Evolutionary conservation across 53 echinoderm and acorn worm species (phyloP).

Genomic region (Mesocentrotus franciscanus): DNA sequence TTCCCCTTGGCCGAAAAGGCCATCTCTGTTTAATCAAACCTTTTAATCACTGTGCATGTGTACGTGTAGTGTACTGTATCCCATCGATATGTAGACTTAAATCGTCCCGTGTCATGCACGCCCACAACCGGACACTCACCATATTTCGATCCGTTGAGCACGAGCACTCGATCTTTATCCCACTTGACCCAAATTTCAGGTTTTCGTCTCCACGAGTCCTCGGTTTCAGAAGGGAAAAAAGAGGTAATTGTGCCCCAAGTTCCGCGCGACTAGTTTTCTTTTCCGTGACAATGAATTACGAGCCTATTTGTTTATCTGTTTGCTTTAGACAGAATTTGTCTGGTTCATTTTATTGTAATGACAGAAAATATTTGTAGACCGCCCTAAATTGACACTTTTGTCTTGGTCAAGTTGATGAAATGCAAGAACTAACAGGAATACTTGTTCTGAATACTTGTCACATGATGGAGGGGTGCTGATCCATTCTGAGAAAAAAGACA

Average conservation of each 20-base stretch:
- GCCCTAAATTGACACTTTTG: too few relatives aligned
- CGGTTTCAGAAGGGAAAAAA: background rate
- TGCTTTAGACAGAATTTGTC: too few relatives aligned
- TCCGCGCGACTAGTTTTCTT: background rate
- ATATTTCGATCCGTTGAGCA: background rate
- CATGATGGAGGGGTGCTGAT: too few relatives aligned
- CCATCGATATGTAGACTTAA: background rate
- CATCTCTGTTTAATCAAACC: slow-evolving; percentile 3
- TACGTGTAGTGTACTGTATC: too few relatives aligned
- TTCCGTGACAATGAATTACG: background rate
- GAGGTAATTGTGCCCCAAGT: background rate
- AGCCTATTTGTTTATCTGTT: background rate
- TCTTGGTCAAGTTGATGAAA: too few relatives aligned
- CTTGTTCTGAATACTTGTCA: too few relatives aligned
- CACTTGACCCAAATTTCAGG: slow-evolving; percentile 41
- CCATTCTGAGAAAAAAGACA: too few relatives aligned
- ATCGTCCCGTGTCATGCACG: background rate
- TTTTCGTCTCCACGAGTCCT: slow-evolving; percentile 30
- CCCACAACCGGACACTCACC: background rate
- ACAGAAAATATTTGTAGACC: too few relatives aligned
- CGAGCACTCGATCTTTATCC: background rate
- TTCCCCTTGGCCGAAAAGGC: background rate
- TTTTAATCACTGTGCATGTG: background rate
- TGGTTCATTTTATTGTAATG: too few relatives aligned
- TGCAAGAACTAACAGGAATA: too few relatives aligned